Conservation (phyloP, 2,888 invertebrate genomes). For the Falcaria lacertinaria region DNA sequence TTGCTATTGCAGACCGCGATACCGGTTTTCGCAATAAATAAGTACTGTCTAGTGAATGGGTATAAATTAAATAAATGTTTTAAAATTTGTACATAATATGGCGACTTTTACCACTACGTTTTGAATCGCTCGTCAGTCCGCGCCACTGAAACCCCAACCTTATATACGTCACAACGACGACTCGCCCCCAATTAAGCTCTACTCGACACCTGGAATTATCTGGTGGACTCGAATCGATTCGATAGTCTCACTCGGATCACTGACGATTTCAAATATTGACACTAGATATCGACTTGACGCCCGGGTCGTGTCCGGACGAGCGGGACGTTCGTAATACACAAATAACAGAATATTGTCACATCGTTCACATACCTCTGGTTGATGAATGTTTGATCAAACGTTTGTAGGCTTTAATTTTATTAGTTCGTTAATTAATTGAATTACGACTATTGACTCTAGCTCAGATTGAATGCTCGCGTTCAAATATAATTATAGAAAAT, state of each 20-base stretch:
- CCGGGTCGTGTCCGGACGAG: slow-evolving; percentile 10
- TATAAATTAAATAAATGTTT: too few species aligned
- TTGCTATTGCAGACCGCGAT: too few species aligned
- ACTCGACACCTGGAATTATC: slow-evolving; percentile 59
- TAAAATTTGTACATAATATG: too few species aligned
- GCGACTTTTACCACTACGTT: too few species aligned
- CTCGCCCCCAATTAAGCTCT: slow-evolving; percentile 61
- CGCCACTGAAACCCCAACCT: slow-evolving; percentile 8
- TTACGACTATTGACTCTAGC: too few species aligned
- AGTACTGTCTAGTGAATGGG: too few species aligned
- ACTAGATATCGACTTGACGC: slow-evolving; percentile 34
- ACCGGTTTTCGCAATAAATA: too few species aligned
- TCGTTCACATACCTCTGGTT: not conserved
- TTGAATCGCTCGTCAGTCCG: slow-evolving; percentile 2
- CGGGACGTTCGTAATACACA: slow-evolving; percentile 2
- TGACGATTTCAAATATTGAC: slow-evolving; percentile 60
- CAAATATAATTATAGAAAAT: too few species aligned
- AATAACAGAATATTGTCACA: not conserved
- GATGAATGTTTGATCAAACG: not conserved
- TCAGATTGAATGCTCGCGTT: too few species aligned
- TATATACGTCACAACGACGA: slow-evolving; percentile 25
- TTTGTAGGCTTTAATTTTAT: not conserved
- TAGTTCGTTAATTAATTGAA: not conserved
- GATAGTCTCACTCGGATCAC: slow-evolving; percentile 34
- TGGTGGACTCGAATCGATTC: slow-evolving; percentile 30